Conservation (phyloP, 1,140 invertebrate genomes). For the Pseudomyrmex gracilis region DNA sequence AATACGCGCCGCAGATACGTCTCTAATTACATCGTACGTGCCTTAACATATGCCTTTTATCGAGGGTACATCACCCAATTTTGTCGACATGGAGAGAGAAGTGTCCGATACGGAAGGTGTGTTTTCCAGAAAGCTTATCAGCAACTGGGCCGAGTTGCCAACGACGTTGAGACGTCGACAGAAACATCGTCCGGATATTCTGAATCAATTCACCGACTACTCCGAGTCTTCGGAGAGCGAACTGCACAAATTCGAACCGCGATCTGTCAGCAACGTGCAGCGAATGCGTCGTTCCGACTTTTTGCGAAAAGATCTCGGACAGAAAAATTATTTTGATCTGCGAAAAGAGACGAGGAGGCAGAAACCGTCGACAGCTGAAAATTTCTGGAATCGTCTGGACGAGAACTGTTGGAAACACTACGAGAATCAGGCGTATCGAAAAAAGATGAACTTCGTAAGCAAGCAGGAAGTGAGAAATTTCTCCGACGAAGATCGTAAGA, state of each 20-base stretch:
- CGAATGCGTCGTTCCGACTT: conserved; percentile 81
- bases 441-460: conserved; percentile 54
- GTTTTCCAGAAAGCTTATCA: conserved; percentile 80
- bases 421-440: conserved; percentile 65
- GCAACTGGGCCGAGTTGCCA: conserved; percentile 84
- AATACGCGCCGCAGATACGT: too few species aligned
- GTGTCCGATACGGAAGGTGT: conserved; percentile 82
- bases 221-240: conserved; percentile 81
- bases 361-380: conserved; percentile 66
- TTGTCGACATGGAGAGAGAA: conserved; percentile 80
- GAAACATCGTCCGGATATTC: conserved; percentile 83
- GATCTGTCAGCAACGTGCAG: conserved; percentile 68
- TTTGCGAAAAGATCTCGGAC: conserved; percentile 71
- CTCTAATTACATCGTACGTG: not conserved
- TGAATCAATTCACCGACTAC: conserved; percentile 83
- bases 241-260: conserved; percentile 70
- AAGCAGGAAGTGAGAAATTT: conserved; percentile 73
- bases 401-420: conserved; percentile 72
- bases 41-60: conserved; percentile 31
- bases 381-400: conserved; percentile 48
- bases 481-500: conserved; percentile 83
- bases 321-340: conserved; percentile 41
- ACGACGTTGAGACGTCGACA: conserved; percentile 82
- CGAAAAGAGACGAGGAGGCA: conserved; percentile 60
- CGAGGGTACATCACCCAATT: not conserved